Evolutionary conservation across 2,113 vertebrate genomes (phyloP), one percentile per base, ranked within the genome.

Genomic region (Serinus canaria): DNA sequence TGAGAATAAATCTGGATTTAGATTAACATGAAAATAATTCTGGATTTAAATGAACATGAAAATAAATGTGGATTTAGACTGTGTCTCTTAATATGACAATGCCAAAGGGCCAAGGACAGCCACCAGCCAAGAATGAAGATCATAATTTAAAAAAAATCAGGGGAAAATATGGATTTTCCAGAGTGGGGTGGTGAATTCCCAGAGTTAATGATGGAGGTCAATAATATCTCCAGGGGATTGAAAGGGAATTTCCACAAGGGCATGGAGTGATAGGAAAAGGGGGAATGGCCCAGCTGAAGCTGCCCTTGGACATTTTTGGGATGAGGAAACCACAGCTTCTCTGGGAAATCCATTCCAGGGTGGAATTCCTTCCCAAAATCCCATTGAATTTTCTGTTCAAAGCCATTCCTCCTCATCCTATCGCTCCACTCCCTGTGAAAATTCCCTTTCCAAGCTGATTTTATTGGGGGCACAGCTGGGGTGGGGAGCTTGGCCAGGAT

Each of bases 371-470:
- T 13, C 76, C 60, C 77, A 9, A 44, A 3, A 30, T 58, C 25
- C 35, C 31, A 50, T 12, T 2, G 2, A 12, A 43, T 28, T 15
- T 9, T 9, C 3, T 8, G 6, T 14, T 27, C 11, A 19, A 43
- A 37, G 27, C 68, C 52, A 13, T 52, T 73, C 21, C 35, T 5
- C 20, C 16, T 5, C 8, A 15, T 47, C 58, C 35, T 3, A 41
- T 25, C 13, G 0, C 33, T 15, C 46, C 35, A 5, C 3, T 55
- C 31, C 30, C 44, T 16, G 9, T 1, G 20, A n/a, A n/a, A 87
- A 56, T 7, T 50, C 76, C 43, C 22, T 50, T 43, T 11, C 22
- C 35, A 44, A 43, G 25, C 28, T 5, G 35, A 52, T 82, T 24
- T 31, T 41, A 18, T 10, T 6, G 5, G 39, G 68, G 73, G 73